These are phyloP conservation scores for Perccottus glenii DNA, from an alignment of 2,113 vertebrate genomes.

Conservation along the genomic window DNA sequence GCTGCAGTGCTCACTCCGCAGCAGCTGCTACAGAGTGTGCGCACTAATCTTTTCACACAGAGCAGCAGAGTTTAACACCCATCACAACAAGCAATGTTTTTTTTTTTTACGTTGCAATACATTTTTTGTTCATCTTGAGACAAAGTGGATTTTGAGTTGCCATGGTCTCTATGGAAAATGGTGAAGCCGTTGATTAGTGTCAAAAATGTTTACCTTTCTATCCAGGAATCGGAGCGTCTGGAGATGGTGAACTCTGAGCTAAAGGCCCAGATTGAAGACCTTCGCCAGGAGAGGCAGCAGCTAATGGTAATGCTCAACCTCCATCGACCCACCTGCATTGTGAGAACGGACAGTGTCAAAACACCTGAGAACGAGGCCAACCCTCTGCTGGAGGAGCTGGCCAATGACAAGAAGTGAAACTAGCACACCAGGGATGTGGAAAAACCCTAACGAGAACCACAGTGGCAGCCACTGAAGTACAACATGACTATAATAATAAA, in stretches of 20 bases:
- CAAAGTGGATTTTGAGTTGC: too few relatives aligned
- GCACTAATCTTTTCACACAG: too few relatives aligned
- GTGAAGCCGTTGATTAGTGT: too few relatives aligned
- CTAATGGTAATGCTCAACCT: conserved; percentile 94
- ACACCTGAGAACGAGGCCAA: conserved; percentile 88
- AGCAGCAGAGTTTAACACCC: too few relatives aligned
- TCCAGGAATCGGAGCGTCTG: conserved; percentile 92
- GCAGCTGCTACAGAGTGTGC: too few relatives aligned
- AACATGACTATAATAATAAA: conserved; percentile 47
- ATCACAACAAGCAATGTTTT: too few relatives aligned
- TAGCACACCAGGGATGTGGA: not conserved
- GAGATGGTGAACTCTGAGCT: conserved; percentile 93
- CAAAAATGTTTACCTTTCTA: conserved; percentile 7
- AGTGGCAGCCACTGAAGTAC: conserved; percentile 35
- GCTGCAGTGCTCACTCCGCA: too few relatives aligned
- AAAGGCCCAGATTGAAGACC: conserved; percentile 96
- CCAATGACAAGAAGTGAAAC: conserved; percentile 72
- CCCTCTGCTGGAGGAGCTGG: conserved; percentile 87
- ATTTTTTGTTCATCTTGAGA: too few relatives aligned
- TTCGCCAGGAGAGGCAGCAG: conserved; percentile 93
- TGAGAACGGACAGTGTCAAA: conserved; percentile 92
- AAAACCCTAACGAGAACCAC: conserved; percentile 17
- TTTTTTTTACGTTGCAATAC: too few relatives aligned
- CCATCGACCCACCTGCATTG: conserved; percentile 94
- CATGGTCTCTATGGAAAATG: too few relatives aligned